These are phyloP conservation scores for Cariama cristata DNA, from an alignment of 2,113 vertebrate species.

Conservation along the genomic window DNA sequence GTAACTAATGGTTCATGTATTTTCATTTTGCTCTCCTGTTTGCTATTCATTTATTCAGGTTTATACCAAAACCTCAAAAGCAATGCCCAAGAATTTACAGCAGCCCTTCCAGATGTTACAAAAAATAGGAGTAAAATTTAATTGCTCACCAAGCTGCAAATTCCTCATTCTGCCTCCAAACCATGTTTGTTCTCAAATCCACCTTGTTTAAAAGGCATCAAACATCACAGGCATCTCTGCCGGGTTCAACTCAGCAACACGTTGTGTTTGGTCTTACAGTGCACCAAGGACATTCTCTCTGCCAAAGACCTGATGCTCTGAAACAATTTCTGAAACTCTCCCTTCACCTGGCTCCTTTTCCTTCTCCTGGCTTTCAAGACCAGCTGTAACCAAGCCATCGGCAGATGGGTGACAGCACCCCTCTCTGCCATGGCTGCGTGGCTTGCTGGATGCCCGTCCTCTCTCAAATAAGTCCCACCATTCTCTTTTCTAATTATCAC, in stretches of 20 bases:
- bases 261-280: background rate
- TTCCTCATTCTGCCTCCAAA: background rate
- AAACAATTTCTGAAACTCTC: background rate
- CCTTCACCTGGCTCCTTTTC: background rate
- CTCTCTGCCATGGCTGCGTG: background rate
- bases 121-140: background rate
- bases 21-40: background rate
- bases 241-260: background rate
- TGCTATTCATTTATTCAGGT: background rate
- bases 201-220: background rate
- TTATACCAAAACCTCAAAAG: background rate
- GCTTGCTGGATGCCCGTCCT: fast-evolving
- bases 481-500: background rate
- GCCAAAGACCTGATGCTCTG: background rate
- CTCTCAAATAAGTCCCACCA: background rate
- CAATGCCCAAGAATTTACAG: background rate
- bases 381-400: background rate
- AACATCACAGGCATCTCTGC: fast-evolving
- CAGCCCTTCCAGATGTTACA: background rate
- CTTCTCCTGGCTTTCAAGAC: background rate
- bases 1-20: background rate
- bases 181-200: background rate
- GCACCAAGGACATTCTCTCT: background rate
- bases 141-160: background rate
- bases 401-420: fast-evolving